Conservation (phyloP, 92 coral and sea anemone genomes). For the Epizoanthus rinbou region DNA sequence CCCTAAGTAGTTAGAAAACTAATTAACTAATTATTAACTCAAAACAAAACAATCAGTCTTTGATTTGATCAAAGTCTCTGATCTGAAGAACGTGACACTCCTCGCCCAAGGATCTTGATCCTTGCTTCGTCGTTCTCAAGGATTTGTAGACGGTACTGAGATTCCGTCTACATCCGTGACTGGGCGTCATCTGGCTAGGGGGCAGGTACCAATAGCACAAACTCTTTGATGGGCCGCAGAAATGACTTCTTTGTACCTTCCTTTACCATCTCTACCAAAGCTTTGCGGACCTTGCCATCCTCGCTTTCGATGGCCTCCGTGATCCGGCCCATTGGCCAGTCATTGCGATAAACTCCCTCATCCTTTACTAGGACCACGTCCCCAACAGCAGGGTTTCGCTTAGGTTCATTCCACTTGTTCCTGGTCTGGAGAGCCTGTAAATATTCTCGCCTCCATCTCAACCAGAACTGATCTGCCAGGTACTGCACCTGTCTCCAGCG, state of each 20-base stretch:
- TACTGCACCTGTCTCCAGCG: conserved; percentile 40
- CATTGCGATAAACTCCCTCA: conserved; percentile 8
- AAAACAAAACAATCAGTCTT: no score
- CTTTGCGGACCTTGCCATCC: conserved; percentile 34
- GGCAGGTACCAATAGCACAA: not conserved
- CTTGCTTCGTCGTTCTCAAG: not conserved
- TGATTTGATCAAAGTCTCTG: no score
- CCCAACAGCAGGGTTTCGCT: not conserved
- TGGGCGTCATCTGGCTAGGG: not conserved
- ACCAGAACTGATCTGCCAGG: conserved; percentile 41
- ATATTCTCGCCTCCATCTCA: conserved; percentile 38
- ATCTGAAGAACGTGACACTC: not conserved
- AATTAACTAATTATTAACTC: no score
- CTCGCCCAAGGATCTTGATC: conserved; percentile 16
- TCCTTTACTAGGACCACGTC: conserved; percentile 43
- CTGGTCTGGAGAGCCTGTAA: conserved; percentile 25
- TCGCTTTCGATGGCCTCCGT: conserved; percentile 34
- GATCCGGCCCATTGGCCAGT: conserved; percentile 39
- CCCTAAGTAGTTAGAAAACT: no score
- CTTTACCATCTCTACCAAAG: not conserved
- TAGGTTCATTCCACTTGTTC: conserved; percentile 26
- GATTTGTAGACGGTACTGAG: not conserved
- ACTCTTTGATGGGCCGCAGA: conserved; percentile 28
- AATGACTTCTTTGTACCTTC: conserved; percentile 11
- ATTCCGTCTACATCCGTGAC: not conserved